A percentile compares a stretch with the other conserved stretches of the same genome.
phyloP scores from a whole-genome alignment of 1,140 invertebrate genomes.

The Musca domestica region DNA sequence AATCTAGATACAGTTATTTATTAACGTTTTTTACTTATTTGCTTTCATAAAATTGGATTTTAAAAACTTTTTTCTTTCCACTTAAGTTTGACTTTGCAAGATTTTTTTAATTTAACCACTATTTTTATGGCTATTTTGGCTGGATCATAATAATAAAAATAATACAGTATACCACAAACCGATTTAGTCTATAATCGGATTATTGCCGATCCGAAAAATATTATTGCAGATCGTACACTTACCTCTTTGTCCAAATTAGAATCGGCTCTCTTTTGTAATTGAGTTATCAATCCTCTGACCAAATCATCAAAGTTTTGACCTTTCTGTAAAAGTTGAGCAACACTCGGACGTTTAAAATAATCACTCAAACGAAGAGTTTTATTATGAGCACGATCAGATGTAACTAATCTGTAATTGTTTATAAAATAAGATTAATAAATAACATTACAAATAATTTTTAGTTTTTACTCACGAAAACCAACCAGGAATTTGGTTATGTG shows the following conservation, averaged over 20 bases:
- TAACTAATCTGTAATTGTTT: conserved; percentile 60
- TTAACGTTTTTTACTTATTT: no score
- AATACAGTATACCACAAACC: no score
- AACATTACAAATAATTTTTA: neutral
- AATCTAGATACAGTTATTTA: no score
- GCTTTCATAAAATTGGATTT: no score
- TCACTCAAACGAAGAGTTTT: conserved; percentile 69
- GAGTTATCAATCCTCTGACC: conserved; percentile 66
- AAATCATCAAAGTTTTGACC: conserved; percentile 69
- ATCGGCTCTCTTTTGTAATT: conserved; percentile 68
- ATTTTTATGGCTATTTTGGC: no score
- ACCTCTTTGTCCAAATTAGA: conserved; percentile 67
- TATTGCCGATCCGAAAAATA: no score
- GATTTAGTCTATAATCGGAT: no score
- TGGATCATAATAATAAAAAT: no score
- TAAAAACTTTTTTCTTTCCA: no score
- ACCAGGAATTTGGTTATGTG: conserved; percentile 78
- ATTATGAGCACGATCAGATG: conserved; percentile 59
- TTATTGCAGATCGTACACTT: conserved; percentile 23
- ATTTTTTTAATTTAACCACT: no score
- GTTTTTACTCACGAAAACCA: conserved; percentile 65
- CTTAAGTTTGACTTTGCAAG: no score
- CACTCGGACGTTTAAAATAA: conserved; percentile 64
- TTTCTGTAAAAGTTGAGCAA: conserved; percentile 55
- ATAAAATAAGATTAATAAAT: neutral